Evolutionary conservation across 1,140 invertebrate genomes (phyloP).

Genomic region (Wiebesia pumilae): DNA sequence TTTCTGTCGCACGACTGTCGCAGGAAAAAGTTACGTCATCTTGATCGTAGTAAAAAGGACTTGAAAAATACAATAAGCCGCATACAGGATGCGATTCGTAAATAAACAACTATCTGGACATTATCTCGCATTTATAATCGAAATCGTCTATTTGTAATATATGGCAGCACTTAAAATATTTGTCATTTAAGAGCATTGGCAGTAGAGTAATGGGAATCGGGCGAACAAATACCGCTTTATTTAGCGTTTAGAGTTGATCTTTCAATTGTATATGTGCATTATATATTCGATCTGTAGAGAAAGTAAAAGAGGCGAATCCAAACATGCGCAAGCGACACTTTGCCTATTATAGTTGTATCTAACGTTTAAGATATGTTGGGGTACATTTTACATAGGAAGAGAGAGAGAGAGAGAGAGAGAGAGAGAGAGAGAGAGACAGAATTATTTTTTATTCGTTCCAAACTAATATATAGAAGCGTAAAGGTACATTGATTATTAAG

Average conservation of each 20-base stretch:
- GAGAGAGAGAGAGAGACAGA: no score
- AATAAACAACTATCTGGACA: neutral
- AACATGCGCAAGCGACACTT: constrained; percentile 5
- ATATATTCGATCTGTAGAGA: neutral
- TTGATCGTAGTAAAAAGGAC: neutral
- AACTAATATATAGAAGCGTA: neutral
- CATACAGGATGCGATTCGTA: neutral
- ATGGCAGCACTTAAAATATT: constrained; percentile 35
- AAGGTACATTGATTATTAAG: constrained; percentile 22
- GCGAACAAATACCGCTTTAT: constrained; percentile 28
- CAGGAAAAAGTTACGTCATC: neutral
- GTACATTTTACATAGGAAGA: neutral
- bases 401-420: neutral
- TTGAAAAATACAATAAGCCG: neutral
- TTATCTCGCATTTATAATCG: constrained; percentile 11
- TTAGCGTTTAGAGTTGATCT: constrained; percentile 5
- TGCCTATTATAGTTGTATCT: constrained; percentile 5
- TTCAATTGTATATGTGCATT: constrained; percentile 10
- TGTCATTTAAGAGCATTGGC: constrained; percentile 25
- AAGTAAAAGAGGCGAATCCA: neutral
- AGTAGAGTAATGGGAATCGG: neutral
- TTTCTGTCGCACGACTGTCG: constrained; percentile 21
- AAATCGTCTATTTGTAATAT: constrained; percentile 20
- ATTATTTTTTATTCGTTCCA: neutral
- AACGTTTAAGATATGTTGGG: neutral